A percentile compares a stretch with the other conserved stretches of the same genome.
Conservation (phyloP, 2,113 vertebrate genomes). For the Mirounga angustirostris region DNA sequence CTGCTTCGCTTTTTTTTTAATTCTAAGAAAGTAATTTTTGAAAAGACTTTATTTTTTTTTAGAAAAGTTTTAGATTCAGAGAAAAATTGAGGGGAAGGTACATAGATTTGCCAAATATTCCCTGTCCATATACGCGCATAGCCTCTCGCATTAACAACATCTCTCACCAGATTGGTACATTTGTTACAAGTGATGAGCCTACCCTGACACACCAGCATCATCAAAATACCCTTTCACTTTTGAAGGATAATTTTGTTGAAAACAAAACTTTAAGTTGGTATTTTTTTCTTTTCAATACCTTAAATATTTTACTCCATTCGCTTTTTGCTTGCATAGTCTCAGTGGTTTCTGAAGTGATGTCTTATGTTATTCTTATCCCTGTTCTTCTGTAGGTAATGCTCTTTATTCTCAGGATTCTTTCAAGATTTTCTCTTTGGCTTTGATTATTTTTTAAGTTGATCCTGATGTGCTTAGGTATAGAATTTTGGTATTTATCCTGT, state of each 20-base stretch:
- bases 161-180: background rate
- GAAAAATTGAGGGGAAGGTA: background rate
- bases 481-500: background rate
- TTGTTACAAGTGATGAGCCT: background rate
- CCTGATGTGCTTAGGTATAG: background rate
- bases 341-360: background rate
- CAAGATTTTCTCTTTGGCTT: background rate
- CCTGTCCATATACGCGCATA: background rate
- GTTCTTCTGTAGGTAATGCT: background rate
- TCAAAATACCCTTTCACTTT: background rate
- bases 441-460: background rate
- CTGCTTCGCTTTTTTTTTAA: background rate
- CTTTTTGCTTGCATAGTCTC: background rate
- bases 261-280: background rate
- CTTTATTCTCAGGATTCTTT: background rate
- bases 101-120: background rate
- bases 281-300: background rate
- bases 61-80: background rate
- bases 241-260: background rate
- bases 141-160: background rate
- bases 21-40: background rate
- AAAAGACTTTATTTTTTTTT: background rate
- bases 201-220: background rate
- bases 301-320: background rate
- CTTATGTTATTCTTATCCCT: background rate